Evolutionary conservation across 1,140 invertebrate genomes (phyloP).

Genomic region (Rhizoglyphus robini): DNA sequence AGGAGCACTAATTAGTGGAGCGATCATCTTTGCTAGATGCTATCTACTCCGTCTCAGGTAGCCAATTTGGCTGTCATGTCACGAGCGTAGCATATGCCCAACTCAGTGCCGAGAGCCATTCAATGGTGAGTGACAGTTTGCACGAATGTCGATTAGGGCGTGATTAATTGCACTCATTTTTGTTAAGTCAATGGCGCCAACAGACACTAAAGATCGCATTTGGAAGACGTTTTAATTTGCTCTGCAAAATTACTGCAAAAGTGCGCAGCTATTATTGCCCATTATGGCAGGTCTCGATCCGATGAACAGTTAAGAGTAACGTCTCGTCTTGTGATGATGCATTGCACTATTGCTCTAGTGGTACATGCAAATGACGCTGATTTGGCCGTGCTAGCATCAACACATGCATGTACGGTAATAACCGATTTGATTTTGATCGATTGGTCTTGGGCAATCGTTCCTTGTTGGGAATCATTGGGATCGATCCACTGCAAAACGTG

Average conservation of each 20-base stretch:
- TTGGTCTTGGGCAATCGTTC: neutral
- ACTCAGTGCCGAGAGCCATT: no score
- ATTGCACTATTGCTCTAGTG: no score
- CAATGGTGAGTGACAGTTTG: neutral
- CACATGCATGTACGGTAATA: neutral
- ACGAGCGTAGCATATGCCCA: neutral
- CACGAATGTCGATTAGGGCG: neutral
- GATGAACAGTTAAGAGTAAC: no score
- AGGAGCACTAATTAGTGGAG: no score
- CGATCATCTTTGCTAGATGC: neutral
- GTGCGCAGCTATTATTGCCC: neutral
- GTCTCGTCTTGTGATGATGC: no score
- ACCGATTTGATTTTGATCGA: constrained; percentile 11
- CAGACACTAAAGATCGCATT: no score
- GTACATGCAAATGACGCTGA: neutral
- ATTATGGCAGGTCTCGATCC: neutral
- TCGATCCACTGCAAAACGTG: neutral
- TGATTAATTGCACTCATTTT: neutral
- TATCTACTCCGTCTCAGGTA: neutral
- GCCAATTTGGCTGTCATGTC: neutral
- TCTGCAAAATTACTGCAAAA: neutral
- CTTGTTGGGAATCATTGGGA: neutral
- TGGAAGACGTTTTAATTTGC: neutral
- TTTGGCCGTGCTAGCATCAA: neutral
- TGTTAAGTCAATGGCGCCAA: neutral